A percentile compares a stretch with the other conserved stretches of the same genome.
Evolutionary conservation across 2,797 vertebrate species (phyloP).

Genomic region (Lycodopsis pacificus): DNA sequence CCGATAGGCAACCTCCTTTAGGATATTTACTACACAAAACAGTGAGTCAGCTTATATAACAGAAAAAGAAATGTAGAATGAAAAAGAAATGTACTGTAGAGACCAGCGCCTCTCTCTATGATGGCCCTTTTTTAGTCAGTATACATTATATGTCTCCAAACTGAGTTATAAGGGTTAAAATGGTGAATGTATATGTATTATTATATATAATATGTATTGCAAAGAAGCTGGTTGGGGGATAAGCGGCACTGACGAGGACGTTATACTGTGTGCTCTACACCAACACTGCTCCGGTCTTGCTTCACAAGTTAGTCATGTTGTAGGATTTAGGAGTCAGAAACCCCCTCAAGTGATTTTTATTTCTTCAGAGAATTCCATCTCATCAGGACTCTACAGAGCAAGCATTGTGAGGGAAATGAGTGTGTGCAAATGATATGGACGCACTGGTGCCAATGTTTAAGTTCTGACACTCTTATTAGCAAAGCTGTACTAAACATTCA

Average conservation of each 20-base stretch:
- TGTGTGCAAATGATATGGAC: not conserved
- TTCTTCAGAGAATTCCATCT: not conserved
- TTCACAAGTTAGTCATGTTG: not conserved
- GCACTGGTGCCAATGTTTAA: not conserved
- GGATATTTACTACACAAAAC: not conserved
- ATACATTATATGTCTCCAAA: not conserved
- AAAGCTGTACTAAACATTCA: not conserved
- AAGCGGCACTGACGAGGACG: not conserved
- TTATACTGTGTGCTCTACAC: not conserved
- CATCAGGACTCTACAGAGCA: not conserved
- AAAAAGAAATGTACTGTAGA: not conserved
- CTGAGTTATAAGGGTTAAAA: not conserved
- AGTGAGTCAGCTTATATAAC: conserved; percentile 9
- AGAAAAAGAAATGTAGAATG: conserved; percentile 12
- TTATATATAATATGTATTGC: no score
- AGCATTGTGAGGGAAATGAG: not conserved
- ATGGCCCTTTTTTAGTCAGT: not conserved
- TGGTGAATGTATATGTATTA: not conserved
- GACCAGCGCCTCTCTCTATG: not conserved
- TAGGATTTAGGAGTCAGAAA: not conserved
- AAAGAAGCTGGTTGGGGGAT: not conserved
- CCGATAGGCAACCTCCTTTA: not conserved
- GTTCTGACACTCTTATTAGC: not conserved
- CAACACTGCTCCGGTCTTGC: not conserved
- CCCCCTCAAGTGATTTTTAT: not conserved